A percentile compares a stretch with the other conserved stretches of the same genome.
Conservation (phyloP, 2,113 vertebrate genomes). For the Perca schrenkii region DNA sequence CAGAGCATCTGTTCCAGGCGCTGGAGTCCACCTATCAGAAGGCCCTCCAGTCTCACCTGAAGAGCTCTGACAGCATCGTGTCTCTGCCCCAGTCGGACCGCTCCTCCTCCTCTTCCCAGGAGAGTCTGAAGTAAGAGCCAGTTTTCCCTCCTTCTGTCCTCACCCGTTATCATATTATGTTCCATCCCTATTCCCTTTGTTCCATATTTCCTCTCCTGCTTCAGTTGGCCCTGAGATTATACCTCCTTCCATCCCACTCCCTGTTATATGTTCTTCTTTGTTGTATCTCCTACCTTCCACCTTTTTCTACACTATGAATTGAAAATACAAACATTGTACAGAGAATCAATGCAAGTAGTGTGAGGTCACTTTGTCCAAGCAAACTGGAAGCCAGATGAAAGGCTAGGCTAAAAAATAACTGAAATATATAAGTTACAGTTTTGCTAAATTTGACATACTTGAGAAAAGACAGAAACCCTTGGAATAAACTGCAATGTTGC, state of each 20-base stretch:
- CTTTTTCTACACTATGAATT: background rate
- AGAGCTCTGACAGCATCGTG: conserved; percentile 96
- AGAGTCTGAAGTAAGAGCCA: conserved; percentile 95
- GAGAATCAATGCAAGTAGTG: no score
- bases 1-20: conserved; percentile 94
- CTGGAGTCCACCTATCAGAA: conserved; percentile 98
- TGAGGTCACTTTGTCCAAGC: background rate
- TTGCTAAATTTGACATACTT: background rate
- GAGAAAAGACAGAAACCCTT: background rate
- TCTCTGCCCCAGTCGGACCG: conserved; percentile 97
- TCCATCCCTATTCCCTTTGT: background rate
- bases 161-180: no score
- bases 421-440: background rate
- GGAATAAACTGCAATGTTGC: background rate
- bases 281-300: background rate
- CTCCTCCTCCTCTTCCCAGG: conserved; percentile 97
- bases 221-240: background rate
- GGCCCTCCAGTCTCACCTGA: conserved; percentile 95
- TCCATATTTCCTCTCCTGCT: background rate
- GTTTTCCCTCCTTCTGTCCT: background rate
- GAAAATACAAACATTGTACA: background rate
- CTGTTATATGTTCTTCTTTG: background rate
- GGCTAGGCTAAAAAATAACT: background rate
- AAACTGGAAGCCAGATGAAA: background rate
- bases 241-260: background rate